phyloP scores from a whole-genome alignment of 2,888 invertebrate species.

The Copidosoma aretas region DNA sequence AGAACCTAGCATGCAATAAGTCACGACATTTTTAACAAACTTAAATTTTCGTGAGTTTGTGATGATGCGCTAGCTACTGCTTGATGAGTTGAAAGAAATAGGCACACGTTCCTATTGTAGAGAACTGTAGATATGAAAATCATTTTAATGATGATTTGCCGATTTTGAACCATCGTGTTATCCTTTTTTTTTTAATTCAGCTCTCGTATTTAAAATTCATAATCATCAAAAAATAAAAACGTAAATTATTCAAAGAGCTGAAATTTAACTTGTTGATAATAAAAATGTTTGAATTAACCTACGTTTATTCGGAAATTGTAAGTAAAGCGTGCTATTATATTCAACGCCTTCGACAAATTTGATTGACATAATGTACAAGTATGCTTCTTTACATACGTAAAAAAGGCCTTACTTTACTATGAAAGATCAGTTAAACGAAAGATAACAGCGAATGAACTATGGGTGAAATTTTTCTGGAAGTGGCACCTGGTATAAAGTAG shows the following conservation, averaged over 20 bases:
- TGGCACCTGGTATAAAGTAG: slow-evolving; percentile 31
- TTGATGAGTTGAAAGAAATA: neutral
- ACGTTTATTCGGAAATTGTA: neutral
- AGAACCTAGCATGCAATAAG: no score
- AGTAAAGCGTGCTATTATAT: neutral
- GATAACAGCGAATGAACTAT: slow-evolving; percentile 42
- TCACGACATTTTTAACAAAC: neutral
- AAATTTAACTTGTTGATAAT: neutral
- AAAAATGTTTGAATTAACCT: neutral
- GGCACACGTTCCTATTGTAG: neutral
- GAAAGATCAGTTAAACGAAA: slow-evolving; percentile 40
- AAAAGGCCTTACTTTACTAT: slow-evolving; percentile 44
- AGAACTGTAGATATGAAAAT: no score
- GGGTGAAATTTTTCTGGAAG: slow-evolving; percentile 39
- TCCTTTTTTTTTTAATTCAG: no score
- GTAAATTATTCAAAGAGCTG: neutral
- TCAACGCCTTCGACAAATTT: neutral
- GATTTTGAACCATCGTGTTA: no score
- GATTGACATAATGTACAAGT: neutral
- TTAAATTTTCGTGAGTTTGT: neutral
- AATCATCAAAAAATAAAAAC: no score
- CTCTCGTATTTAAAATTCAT: no score
- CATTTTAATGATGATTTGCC: no score
- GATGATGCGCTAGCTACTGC: neutral
- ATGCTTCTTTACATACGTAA: slow-evolving; percentile 2